Percentiles rank a stretch among this genome's conserved stretches.
These are phyloP conservation scores for Urocynchramus pylzowi DNA, from an alignment of 2,113 vertebrate species.

Conservation along the genomic window DNA sequence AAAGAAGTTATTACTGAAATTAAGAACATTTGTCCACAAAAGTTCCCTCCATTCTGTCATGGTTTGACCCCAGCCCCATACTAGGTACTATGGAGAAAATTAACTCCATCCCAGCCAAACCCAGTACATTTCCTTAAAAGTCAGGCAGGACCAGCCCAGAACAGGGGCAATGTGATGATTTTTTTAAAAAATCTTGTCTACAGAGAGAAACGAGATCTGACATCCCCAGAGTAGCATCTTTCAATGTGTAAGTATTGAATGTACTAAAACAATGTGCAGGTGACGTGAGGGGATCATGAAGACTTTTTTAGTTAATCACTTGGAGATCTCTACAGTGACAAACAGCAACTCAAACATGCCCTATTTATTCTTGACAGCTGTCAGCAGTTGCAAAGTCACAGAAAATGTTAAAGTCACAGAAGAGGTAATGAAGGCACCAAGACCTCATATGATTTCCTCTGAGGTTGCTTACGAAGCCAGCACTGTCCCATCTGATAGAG, in stretches of 20 bases:
- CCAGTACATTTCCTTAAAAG: not conserved
- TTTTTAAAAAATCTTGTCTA: not conserved
- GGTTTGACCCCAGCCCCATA: not conserved
- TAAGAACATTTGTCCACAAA: not conserved
- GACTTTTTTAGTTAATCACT: not conserved
- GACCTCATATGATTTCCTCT: not conserved
- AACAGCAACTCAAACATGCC: not conserved
- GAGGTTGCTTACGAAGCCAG: not conserved
- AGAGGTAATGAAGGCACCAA: not conserved
- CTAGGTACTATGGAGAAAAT: not conserved
- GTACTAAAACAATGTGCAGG: not conserved
- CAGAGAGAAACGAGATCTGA: not conserved
- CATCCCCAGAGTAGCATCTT: not conserved
- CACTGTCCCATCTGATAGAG: not conserved
- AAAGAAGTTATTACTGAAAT: not conserved
- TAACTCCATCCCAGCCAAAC: not conserved
- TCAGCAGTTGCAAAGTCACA: not conserved
- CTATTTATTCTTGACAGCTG: not conserved
- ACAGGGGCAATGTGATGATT: not conserved
- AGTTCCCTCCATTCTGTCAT: not conserved
- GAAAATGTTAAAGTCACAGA: not conserved
- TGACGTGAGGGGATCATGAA: rapidly evolving
- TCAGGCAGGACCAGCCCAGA: not conserved
- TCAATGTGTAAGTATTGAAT: not conserved
- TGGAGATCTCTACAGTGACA: not conserved